Conservation (phyloP, 2,113 vertebrate species). For the Lathamus discolor region DNA sequence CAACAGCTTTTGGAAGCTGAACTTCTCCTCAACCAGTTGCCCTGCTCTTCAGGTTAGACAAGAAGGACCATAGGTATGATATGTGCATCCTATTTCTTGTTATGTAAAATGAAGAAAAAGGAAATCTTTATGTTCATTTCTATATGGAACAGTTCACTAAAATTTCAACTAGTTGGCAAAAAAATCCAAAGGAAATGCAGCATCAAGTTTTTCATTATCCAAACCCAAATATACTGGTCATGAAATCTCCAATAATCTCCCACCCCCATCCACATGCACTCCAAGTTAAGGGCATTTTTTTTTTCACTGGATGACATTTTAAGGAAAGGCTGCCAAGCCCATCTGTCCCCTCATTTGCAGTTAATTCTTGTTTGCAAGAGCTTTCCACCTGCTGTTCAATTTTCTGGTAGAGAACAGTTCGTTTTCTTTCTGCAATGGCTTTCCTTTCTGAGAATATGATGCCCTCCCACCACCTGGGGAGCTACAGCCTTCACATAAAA, state of each 20-base stretch:
- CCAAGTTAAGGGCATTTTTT: background rate
- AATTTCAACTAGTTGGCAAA: background rate
- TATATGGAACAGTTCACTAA: background rate
- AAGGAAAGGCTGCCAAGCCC: conserved; percentile 37
- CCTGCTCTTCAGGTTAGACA: background rate
- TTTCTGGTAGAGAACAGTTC: conserved; percentile 43
- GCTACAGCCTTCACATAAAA: background rate
- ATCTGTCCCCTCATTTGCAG: conserved; percentile 45
- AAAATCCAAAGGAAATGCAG: background rate
- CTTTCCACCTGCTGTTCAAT: conserved; percentile 41
- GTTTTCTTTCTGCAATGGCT: background rate
- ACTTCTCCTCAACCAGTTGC: background rate
- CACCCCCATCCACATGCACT: background rate
- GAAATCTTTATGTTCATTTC: background rate
- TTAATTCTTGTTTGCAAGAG: conserved; percentile 44
- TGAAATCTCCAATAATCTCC: background rate
- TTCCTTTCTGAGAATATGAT: conserved; percentile 3
- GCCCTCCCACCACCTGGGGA: background rate
- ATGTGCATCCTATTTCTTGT: background rate
- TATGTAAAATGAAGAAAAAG: background rate
- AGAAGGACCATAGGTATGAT: background rate
- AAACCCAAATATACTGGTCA: background rate
- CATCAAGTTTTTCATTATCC: background rate
- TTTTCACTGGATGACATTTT: conserved; percentile 8
- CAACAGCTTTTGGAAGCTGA: background rate